Conservation (phyloP, 2,797 vertebrate genomes). For the Choloepus didactylus region DNA sequence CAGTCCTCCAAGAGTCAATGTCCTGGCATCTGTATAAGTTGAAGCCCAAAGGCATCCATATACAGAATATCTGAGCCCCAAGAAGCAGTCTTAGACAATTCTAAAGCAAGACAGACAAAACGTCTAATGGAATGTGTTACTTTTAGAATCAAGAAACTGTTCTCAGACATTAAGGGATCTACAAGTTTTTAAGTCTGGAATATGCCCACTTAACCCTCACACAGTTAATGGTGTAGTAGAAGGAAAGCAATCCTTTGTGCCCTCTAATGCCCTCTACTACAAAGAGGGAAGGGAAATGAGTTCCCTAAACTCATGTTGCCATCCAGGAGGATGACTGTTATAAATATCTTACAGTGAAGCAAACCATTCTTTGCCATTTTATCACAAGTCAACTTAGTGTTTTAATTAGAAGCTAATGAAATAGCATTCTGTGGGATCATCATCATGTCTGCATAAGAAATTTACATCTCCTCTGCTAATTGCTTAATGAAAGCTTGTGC, state of each 20-base stretch:
- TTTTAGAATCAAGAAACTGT: slow-evolving; percentile 28
- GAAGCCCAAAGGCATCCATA: not conserved
- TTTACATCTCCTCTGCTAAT: slow-evolving; percentile 70
- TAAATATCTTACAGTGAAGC: slow-evolving; percentile 58
- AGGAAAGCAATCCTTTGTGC: not conserved
- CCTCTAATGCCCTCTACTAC: not conserved
- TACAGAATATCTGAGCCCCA: not conserved
- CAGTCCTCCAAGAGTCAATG: not conserved
- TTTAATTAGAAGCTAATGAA: slow-evolving; percentile 79
- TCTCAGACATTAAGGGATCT: not conserved
- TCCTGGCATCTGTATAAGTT: not conserved
- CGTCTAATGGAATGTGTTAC: not conserved
- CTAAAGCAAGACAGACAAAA: not conserved
- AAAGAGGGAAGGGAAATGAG: not conserved
- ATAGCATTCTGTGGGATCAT: slow-evolving; percentile 66
- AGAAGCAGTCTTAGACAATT: not conserved
- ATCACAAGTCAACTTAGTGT: slow-evolving; percentile 67
- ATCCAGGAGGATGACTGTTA: slow-evolving; percentile 35
- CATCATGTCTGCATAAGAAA: slow-evolving; percentile 69
- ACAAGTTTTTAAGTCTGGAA: not conserved
- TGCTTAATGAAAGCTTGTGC: slow-evolving; percentile 79
- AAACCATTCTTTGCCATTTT: slow-evolving; percentile 62
- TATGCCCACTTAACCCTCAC: not conserved
- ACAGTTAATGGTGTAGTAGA: not conserved
- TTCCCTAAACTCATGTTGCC: not conserved